phyloP scores from a whole-genome alignment of 2,113 vertebrate genomes.

The Crotalus viridis region DNA sequence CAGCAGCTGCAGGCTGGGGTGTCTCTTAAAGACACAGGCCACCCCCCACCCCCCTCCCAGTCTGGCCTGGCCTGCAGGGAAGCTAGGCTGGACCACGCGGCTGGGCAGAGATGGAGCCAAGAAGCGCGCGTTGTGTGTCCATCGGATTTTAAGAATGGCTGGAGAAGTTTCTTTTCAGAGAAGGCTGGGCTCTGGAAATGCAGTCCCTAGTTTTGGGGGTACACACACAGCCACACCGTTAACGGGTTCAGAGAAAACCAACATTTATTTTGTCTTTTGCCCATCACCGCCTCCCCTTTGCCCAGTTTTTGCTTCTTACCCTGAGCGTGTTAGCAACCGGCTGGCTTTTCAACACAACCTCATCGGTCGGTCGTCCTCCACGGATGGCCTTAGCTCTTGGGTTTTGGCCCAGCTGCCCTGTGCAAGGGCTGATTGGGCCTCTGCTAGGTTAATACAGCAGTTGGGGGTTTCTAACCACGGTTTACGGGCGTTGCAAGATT shows the following conservation, averaged over 20 bases:
- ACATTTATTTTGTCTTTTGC: too few species aligned
- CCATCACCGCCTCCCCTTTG: background rate
- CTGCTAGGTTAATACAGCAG: background rate
- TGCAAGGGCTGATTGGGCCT: background rate
- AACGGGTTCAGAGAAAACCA: background rate
- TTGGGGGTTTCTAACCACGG: background rate
- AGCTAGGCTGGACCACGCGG: background rate
- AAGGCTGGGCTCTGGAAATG: background rate
- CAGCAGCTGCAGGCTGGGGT: slow-evolving; percentile 95
- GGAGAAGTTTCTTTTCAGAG: background rate
- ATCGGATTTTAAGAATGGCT: background rate
- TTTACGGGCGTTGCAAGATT: background rate
- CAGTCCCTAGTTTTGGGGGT: background rate
- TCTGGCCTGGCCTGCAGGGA: background rate
- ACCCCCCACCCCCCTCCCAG: slow-evolving; percentile 34
- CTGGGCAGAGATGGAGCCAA: background rate
- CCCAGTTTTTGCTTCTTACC: background rate
- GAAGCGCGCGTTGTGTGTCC: too few species aligned
- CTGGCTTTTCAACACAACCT: background rate
- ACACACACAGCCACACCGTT: background rate
- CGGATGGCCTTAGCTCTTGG: too few species aligned
- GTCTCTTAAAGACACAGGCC: slow-evolving; percentile 97
- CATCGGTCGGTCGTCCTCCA: accelerated
- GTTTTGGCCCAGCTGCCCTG: background rate
- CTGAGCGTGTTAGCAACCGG: background rate